Evolutionary conservation across 2,113 vertebrate genomes (phyloP), one percentile per base, ranked within the genome.

Genomic region (Prunella fulvescens): DNA sequence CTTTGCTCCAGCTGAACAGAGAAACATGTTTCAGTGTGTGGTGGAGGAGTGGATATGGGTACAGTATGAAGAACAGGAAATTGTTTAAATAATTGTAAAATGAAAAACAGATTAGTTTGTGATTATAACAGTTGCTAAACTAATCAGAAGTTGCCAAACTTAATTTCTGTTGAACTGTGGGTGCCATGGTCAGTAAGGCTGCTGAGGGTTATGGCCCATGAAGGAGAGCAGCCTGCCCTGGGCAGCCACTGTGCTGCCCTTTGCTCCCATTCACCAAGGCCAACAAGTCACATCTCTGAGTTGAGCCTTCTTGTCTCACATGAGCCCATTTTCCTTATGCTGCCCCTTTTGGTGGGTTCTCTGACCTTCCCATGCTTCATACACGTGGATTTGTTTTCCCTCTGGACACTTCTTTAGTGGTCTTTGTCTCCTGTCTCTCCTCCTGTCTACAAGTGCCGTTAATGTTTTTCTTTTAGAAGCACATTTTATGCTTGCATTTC

Each of bases 401-500:
- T 65, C 42, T 88, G 71, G n/a, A 62, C 19, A 33, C 15, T 77
- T 64, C 40, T 78, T 53, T 10, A n/a, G 58, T 80, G 15, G 33
- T 74, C 51, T 35, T 80, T 19, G 9, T 80, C 66, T 90, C 50
- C 24, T 61, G 14, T 69, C 73, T 47, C 12, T 24, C 26, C 51
- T 86, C 39, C 51, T 62, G 64, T 56, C 81, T 78, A 8, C 12
- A 73, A 69, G 56, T 64, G 31, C 70, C 0, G 0, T 74, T 81
- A 62, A 28, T 23, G n/a, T 61, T 92, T 93, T 61, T 61, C 19
- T 91, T 82, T 65, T 45, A 72, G 70, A 87, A 87, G 45, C 44
- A 37, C 64, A 45, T 88, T 56, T 91, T 69, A 24, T 40, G 47
- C 42, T 77, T 80, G 64, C 33, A 10, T 83, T 94, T 92, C 20